These are phyloP conservation scores for Remorina albescens DNA, from an alignment of 2,797 vertebrate genomes.

Conservation along the genomic window DNA sequence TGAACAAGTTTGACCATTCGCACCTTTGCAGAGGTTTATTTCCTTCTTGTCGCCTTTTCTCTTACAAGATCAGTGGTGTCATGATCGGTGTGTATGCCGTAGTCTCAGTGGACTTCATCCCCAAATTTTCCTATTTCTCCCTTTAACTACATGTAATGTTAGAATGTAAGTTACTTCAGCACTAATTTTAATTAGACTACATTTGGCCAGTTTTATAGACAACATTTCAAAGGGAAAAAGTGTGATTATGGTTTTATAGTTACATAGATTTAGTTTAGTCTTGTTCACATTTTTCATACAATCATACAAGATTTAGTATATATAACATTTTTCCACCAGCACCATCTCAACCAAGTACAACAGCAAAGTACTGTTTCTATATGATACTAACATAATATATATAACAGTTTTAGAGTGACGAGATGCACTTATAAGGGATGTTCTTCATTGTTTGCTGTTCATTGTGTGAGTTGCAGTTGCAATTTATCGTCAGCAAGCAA, in stretches of 20 bases:
- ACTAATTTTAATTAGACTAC: neutral
- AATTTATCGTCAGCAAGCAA: neutral
- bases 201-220: neutral
- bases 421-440: neutral
- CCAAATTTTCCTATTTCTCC: no score
- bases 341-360: neutral
- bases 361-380: neutral
- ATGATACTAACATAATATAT: neutral
- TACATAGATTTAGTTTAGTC: neutral
- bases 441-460: neutral
- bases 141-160: neutral
- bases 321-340: neutral
- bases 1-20: neutral
- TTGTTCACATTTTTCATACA: neutral
- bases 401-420: neutral
- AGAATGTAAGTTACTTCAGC: no score
- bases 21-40: neutral
- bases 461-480: neutral
- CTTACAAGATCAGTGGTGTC: neutral
- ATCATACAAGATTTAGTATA: no score
- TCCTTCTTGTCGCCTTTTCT: neutral
- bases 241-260: neutral
- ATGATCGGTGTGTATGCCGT: neutral
- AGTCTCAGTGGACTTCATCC: neutral
- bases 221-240: neutral